Evolutionary conservation across 2,797 vertebrate genomes (phyloP), one percentile per base, ranked within the genome.

Genomic region (Eremophila alpestris): DNA sequence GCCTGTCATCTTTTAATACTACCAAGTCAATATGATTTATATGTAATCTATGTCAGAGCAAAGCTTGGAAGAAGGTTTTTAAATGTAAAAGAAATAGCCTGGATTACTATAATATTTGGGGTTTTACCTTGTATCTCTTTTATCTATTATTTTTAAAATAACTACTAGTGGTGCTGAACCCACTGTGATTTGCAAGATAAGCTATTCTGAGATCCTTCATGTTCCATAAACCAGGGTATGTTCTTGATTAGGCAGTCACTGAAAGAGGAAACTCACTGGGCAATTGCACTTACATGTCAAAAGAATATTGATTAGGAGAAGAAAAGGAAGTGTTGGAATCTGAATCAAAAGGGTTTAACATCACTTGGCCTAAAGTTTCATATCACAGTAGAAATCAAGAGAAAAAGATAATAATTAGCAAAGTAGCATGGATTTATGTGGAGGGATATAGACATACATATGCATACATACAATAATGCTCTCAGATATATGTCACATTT

Each of bases 391-490:
- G 16, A 79, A 73, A 73, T 65, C 8, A 82, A 58, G 32, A 12
- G 41, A 38, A 80, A 63, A 78, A 32, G 3, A 70, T 38, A 81
- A 56, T n/a, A 86, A 79, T 40, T 48, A 73, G 3, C n/a, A 58
- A 79, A 68, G 34, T 71, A 75, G 2, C 10, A 43, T 30, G 11
- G 8, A 60, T 71, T 73, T 70, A 65, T 8, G 34, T 6, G 51
- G 8, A 52, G 5, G 55, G 6, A 63, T 14, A n/a, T 10, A 65
- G 6, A 26, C 13, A 52, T 14, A 32, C 3, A 22, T 32, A 17
- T 4, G 3, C 12, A 46, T 19, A 8, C 1, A 1, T 9, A 8
- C 20, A 48, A 7, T 45, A 11, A 55, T 38, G 38, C 11, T 10
- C 2, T 29, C 3, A 16, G 7, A 12, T 8, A 5, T 48, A 16